Base-by-base conservation (phyloP, 2,888 invertebrate genomes). In the Drosophila emarginata region DNA sequence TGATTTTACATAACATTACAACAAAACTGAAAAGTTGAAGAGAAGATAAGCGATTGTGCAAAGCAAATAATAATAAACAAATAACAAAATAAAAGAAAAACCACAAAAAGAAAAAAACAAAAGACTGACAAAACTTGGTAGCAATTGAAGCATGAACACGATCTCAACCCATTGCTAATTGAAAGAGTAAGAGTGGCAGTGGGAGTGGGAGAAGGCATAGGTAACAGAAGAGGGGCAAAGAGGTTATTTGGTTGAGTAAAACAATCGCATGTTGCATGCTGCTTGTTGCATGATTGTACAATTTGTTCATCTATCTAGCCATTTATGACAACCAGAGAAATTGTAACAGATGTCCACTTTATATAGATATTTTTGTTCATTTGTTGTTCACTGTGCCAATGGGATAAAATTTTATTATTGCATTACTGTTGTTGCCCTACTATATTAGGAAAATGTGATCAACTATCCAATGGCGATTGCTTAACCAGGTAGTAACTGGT, bases 111-210 rank as follows among this genome's bases (percentile, higher is more conserved):
- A 67, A 52, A 64, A 45, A 61, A 64, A 28, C 28, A 28, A 6
- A 28, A 28, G 28, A 28, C 28, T 4, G 9, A 32, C 32, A 32
- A 45, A 69, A 71, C 59, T 65, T 63, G 54, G 69, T 60, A 62
- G 69, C 79, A 81, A 84, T 78, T 84, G 70, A 82, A 68, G 78
- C 81, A 79, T 72, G 79, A 84, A 78, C 74, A 60, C 65, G 75
- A 62, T 59, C 68, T 63, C 67, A 61, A 58, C 74, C 76, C 76
- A 77, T 65, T 72, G 72, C 69, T 84, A 81, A 76, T 72, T 76
- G 74, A 56, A 45, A 71, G 77, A 67, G 77, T 64, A 72, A 37
- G 74, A 2, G 15, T 26, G 39, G 28, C 56, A 39, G 37, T 4
- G 37, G 61, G 54, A 37, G 56, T 54, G 23, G 45, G 14, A 9